These are phyloP conservation scores for Parascotia fuliginaria DNA, from an alignment of 2,888 invertebrate genomes.

Conservation along the genomic window DNA sequence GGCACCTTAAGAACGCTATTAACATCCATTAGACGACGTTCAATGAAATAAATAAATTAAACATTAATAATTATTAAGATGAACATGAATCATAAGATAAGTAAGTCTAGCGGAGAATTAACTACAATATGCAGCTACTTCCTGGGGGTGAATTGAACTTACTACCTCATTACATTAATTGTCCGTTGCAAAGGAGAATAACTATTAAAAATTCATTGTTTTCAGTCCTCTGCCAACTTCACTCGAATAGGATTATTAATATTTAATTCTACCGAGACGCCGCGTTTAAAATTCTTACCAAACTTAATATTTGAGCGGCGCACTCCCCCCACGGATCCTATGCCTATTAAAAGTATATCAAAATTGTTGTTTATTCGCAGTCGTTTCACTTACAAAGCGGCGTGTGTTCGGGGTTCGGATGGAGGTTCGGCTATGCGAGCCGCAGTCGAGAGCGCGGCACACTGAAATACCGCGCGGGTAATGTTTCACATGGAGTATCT, in stretches of 20 bases:
- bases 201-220: slow-evolving; percentile 81
- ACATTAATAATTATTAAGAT: slow-evolving; percentile 26
- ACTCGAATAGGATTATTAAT: slow-evolving; percentile 77
- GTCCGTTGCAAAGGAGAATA: slow-evolving; percentile 70
- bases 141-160: slow-evolving; percentile 59
- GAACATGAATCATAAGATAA: slow-evolving; percentile 39
- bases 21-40: neutral
- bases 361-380: slow-evolving; percentile 65
- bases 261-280: slow-evolving; percentile 76
- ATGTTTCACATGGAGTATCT: slow-evolving; percentile 60
- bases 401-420: slow-evolving; percentile 37
- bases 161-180: slow-evolving; percentile 78
- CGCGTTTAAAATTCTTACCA: slow-evolving; percentile 80
- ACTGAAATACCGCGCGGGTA: slow-evolving; percentile 55
- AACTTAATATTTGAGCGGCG: slow-evolving; percentile 81
- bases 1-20: no score
- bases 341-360: slow-evolving; percentile 56
- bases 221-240: slow-evolving; percentile 64
- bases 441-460: slow-evolving; percentile 63
- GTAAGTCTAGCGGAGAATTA: slow-evolving; percentile 58
- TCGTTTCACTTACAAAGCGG: slow-evolving; percentile 65
- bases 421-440: slow-evolving; percentile 37
- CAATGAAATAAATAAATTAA: slow-evolving; percentile 24
- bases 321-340: slow-evolving; percentile 61
- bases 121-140: slow-evolving; percentile 51